Conservation (phyloP, 2,888 invertebrate genomes). For the Leptinotarsa juncta region DNA sequence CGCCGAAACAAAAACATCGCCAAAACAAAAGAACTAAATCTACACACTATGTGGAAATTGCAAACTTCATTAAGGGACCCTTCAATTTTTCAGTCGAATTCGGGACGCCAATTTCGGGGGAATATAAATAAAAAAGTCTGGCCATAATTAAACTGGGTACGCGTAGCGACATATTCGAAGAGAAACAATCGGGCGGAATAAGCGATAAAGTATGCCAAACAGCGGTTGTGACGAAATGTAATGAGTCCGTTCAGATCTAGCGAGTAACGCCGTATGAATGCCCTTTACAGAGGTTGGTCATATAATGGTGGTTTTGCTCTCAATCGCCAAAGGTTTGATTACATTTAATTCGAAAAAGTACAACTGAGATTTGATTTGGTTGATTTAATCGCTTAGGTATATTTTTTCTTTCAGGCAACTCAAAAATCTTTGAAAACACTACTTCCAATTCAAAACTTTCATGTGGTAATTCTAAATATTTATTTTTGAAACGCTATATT, state of each 20-base stretch:
- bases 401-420: no score
- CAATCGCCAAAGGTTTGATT: no score
- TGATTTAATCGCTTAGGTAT: no score
- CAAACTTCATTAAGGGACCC: constrained; percentile 42
- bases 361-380: no score
- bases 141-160: neutral
- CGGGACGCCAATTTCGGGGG: constrained; percentile 2
- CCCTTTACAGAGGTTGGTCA: neutral
- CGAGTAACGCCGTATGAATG: neutral
- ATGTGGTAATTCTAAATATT: no score
- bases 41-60: constrained; percentile 32
- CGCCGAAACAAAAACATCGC: constrained; percentile 8
- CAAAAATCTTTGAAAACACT: no score
- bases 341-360: no score
- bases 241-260: neutral
- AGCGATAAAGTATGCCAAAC: neutral
- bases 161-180: constrained; percentile 6
- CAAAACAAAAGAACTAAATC: constrained; percentile 12
- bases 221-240: neutral
- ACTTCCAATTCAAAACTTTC: no score
- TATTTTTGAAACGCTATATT: no score
- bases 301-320: neutral
- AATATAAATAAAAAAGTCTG: constrained; percentile 19
- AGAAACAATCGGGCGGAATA: constrained; percentile 1
- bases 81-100: constrained; percentile 40